phyloP scores from a whole-genome alignment of 1,140 invertebrate species.

The Leptopilina clavipes region DNA sequence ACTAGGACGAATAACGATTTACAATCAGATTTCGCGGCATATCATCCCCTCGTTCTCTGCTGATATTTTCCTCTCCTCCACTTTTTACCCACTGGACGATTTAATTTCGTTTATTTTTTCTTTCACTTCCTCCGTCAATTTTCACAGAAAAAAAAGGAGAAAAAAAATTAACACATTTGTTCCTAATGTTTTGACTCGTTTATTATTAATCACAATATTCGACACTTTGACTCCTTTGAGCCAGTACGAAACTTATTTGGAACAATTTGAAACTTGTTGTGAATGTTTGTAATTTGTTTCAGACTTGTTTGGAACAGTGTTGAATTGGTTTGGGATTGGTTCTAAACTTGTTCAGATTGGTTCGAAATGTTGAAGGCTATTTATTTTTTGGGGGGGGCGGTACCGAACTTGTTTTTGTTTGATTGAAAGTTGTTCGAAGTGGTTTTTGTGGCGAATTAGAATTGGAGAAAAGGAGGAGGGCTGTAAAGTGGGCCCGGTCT shows the following conservation, averaged over 20 bases:
- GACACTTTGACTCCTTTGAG: too few species aligned
- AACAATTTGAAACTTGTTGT: neutral
- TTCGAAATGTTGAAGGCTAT: too few species aligned
- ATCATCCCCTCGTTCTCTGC: slow-evolving; percentile 18
- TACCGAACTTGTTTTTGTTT: neutral
- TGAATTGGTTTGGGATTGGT: neutral
- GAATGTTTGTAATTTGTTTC: neutral
- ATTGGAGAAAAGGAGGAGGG: neutral
- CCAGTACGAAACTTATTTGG: neutral
- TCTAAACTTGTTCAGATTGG: neutral
- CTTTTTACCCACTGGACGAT: too few species aligned
- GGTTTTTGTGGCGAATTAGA: neutral
- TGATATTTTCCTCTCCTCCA: slow-evolving; percentile 17
- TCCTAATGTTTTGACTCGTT: too few species aligned
- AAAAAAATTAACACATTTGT: slow-evolving; percentile 1
- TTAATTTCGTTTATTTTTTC: too few species aligned
- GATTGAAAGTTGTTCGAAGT: neutral
- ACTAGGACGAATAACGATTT: slow-evolving; percentile 40
- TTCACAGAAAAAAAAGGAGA: neutral
- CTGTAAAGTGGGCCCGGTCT: neutral
- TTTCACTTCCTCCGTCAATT: neutral
- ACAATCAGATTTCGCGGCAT: slow-evolving; percentile 39
- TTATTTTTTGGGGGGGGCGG: too few species aligned
- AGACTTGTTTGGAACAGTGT: neutral
- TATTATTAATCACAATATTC: too few species aligned